phyloP scores from a whole-genome alignment of 1,140 invertebrate species.

The Scaptomyza montana region DNA sequence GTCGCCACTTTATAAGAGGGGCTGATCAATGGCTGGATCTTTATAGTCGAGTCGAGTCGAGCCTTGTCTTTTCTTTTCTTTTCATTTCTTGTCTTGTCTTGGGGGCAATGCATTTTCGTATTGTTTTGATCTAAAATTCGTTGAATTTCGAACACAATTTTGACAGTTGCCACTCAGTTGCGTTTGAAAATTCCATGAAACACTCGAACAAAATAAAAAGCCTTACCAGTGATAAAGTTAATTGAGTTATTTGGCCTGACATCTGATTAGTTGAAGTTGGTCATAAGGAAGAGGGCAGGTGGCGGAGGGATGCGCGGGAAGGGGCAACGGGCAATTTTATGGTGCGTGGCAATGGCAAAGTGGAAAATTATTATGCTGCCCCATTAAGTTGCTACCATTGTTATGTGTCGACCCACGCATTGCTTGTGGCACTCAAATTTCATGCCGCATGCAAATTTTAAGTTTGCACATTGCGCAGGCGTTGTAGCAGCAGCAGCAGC shows the following conservation, averaged over 20 bases:
- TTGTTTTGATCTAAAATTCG: slow-evolving; percentile 79
- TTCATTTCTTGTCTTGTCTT: slow-evolving; percentile 37
- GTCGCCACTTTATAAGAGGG: slow-evolving; percentile 77
- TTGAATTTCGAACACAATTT: slow-evolving; percentile 77
- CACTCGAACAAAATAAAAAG: slow-evolving; percentile 18
- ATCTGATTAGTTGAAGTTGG: slow-evolving; percentile 73
- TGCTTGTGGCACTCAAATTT: slow-evolving; percentile 38
- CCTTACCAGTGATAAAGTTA: slow-evolving; percentile 63
- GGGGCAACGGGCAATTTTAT: slow-evolving; percentile 48
- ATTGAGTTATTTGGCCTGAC: slow-evolving; percentile 77
- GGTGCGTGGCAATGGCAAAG: slow-evolving; percentile 58
- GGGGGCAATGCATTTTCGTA: slow-evolving; percentile 74
- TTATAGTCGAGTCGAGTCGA: slow-evolving; percentile 43
- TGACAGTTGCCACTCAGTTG: slow-evolving; percentile 74
- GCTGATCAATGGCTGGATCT: slow-evolving; percentile 71
- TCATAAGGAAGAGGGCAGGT: slow-evolving; percentile 3
- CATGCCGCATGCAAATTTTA: slow-evolving; percentile 30
- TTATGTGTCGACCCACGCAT: slow-evolving; percentile 57
- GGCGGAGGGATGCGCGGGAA: not conserved
- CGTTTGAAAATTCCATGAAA: slow-evolving; percentile 71
- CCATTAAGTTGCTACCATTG: slow-evolving; percentile 70
- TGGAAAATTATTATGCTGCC: slow-evolving; percentile 76
- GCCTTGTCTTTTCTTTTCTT: slow-evolving; percentile 46
- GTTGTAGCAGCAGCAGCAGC: slow-evolving; percentile 8
- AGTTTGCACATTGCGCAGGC: slow-evolving; percentile 32